Base-by-base conservation (phyloP, 2,113 vertebrate species). In the Alaudala cheleensis region DNA sequence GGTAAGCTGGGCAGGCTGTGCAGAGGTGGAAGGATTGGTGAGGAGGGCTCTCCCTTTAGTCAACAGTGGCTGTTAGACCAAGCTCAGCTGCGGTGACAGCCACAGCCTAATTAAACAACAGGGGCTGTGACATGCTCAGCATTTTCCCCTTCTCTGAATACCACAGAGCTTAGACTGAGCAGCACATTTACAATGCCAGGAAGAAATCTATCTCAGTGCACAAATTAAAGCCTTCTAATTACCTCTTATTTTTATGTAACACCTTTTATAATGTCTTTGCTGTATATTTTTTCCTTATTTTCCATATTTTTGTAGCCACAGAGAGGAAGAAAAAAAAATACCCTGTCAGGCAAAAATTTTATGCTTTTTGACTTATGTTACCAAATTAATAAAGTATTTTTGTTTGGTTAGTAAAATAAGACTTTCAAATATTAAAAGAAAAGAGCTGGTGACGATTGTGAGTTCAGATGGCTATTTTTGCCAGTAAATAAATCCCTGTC, bases 31-130 rank as follows among this genome's bases (percentile, higher is more conserved):
- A 54, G 58, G 45, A 53, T 40, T 53, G 74, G 31, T 0, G 0
- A 77, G 66, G 60, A 88, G 42, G 45, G n/a, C 70, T 92, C 39
- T 85, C 67, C 44, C 62, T 94, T 76, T 53, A 73, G 79, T 80
- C 90, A 92, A 33, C 85, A 90, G 71, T 71, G 80, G 73, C 84
- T 96, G 87, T 90, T 80, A 93, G 79, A 77, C 71, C 54, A 74
- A 86, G 56, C 64, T 93, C 62, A 58, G 74, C 74, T 93, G 88
- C 0, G 24, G 81, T 72, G 58, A 67, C 71, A 94, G 80, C 93
- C 88, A 39, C 85, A 90, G 74, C 62, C 82, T 82, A n/a, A 81
- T 90, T 80, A 83, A 90, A 71, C 88, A 88, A 71, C 72, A 28
- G 69, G 40, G 24, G n/a, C 87, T 81, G 72, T 77, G 65, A 69